Conservation (phyloP, 2,888 invertebrate genomes). For the Phaonia tiefii region DNA sequence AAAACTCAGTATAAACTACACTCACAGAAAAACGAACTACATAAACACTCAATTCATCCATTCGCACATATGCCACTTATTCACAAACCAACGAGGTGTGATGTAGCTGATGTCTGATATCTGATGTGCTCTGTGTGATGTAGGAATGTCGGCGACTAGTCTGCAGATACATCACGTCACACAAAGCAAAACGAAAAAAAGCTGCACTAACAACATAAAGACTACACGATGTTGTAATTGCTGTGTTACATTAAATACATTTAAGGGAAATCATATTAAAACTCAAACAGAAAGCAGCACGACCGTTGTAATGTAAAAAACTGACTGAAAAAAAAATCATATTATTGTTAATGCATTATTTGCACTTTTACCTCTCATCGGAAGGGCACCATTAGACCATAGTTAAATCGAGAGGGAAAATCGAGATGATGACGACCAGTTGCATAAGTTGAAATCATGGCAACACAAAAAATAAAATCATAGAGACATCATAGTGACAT, state of each 20-base stretch:
- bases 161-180: background rate
- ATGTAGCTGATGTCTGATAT: background rate
- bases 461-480: conserved; percentile 12
- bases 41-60: background rate
- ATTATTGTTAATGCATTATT: conserved; percentile 27
- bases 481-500: background rate
- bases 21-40: background rate
- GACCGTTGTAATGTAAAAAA: background rate
- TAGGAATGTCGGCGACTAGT: background rate
- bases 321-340: conserved; percentile 3
- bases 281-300: conserved; percentile 11
- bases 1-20: conserved; percentile 22
- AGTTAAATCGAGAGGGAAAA: background rate
- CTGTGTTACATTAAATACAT: conserved; percentile 39
- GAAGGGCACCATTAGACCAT: background rate
- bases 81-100: too few species aligned
- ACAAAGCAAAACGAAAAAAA: background rate
- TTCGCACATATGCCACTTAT: too few species aligned
- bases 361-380: conserved; percentile 43
- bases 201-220: conserved; percentile 1
- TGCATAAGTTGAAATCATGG: conserved; percentile 49
- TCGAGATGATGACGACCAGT: conserved; percentile 3
- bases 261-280: conserved; percentile 49
- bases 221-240: conserved; percentile 34
- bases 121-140: background rate